These are phyloP conservation scores for Brachypodius melanocephalos DNA, from an alignment of 2,113 vertebrate genomes.

Conservation along the genomic window DNA sequence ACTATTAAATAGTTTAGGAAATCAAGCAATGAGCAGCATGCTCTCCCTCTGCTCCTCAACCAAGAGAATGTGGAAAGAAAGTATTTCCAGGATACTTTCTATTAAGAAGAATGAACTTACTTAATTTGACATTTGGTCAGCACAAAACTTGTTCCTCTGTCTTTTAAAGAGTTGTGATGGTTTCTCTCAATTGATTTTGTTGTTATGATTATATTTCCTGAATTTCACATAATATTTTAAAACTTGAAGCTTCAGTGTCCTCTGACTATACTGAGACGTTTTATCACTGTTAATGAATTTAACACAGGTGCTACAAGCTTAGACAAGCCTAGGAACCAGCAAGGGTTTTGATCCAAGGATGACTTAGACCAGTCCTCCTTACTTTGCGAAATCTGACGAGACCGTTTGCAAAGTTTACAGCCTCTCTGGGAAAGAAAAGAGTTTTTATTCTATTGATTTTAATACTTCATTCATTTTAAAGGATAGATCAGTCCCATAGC, in stretches of 20 bases:
- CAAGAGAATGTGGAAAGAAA: background rate
- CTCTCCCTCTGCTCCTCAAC: background rate
- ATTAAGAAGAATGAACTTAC: background rate
- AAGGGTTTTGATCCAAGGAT: background rate
- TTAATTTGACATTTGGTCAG: background rate
- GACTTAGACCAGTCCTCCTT: background rate
- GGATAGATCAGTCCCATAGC: background rate
- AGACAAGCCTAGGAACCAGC: background rate
- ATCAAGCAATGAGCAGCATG: background rate
- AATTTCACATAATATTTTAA: background rate
- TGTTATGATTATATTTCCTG: background rate
- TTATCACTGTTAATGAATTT: slow-evolving; percentile 11
- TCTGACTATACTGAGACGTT: background rate
- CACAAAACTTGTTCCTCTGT: background rate
- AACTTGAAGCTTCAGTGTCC: background rate
- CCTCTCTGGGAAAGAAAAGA: background rate
- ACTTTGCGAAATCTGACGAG: background rate
- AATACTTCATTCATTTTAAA: background rate
- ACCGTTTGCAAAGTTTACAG: background rate
- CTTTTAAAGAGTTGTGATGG: background rate
- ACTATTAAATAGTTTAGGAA: background rate
- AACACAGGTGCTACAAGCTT: background rate
- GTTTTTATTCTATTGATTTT: background rate
- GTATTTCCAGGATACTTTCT: background rate
- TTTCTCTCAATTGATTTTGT: background rate